Evolutionary conservation across 2,797 vertebrate species (phyloP), one percentile per base, ranked within the genome.

Genomic region (Brachymystax lenok): DNA sequence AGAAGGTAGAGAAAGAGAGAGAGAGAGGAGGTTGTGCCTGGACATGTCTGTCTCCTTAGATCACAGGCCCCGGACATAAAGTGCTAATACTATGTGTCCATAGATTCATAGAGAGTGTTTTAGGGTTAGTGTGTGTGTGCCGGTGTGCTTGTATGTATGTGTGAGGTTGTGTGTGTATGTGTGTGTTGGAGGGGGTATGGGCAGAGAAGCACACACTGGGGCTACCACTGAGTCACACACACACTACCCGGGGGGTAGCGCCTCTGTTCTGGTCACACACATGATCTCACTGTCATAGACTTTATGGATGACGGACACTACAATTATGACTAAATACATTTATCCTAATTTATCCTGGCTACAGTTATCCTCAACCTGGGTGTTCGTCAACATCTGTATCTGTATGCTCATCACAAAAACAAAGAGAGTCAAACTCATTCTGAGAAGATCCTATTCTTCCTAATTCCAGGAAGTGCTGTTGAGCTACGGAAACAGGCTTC

Each of bases 11-110:
- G 27, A 52, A 35, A 61, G 50, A 21, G 59, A 66, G 69, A 27
- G n/a, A n/a, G 24, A 24, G 40, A 24, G 83, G 81, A 78, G 79
- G 87, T 78, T 87, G 77, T 89, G 91, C 92, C 90, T 80, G 87
- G 89, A 92, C 92, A 92, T 92, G 90, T 90, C 89, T 89, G 91
- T 91, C 88, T 86, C 75, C 87, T 84, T 79, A 90, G 86, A 93
- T 92, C 91, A 92, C 88, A 92, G 8, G 88, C 78, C 28, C 12
- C 77, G 52, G 78, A 89, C 88, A 84, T 85, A 83, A 91, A 80
- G 46, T 14, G 46, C 7, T 73, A 76, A 92, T 89, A 83, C 85
- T 90, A 86, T 85, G 88, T 82, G 89, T 84, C 85, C 78, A 75
- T 74, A 84, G 87, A 91, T 92, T 92, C 92, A 92, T 92, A n/a